Percentiles rank a stretch among this genome's conserved stretches.
These are phyloP conservation scores for Callosobruchus maculatus DNA, from an alignment of 2,888 invertebrate species.

Conservation along the genomic window DNA sequence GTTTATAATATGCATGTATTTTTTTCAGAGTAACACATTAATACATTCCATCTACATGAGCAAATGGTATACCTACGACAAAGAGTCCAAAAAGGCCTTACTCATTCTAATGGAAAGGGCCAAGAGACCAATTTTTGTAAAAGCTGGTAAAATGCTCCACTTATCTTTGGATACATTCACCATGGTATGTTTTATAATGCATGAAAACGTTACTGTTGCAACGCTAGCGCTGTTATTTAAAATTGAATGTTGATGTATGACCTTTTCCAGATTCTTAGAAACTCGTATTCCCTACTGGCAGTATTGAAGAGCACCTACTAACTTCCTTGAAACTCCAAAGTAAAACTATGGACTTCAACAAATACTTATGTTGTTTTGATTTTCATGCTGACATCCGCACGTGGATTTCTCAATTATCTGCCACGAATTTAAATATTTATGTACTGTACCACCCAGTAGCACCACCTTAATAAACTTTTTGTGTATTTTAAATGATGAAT, in stretches of 20 bases:
- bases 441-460: no score
- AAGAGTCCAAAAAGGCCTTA: slow-evolving; percentile 45
- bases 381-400: no score
- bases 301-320: slow-evolving; percentile 15
- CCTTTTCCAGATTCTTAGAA: slow-evolving; percentile 26
- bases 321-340: neutral
- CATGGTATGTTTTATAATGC: slow-evolving; percentile 42
- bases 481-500: no score
- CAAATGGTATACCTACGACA: slow-evolving; percentile 44
- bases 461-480: no score
- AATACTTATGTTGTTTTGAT: no score
- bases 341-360: no score
- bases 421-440: no score
- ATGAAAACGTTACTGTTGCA: no score
- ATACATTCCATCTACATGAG: slow-evolving; percentile 46
- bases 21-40: slow-evolving; percentile 47
- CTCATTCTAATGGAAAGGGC: slow-evolving; percentile 50
- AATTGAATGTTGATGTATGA: neutral
- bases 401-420: no score
- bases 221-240: no score
- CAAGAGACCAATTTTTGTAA: slow-evolving; percentile 50
- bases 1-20: no score
- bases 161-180: slow-evolving; percentile 53
- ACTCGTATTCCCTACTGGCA: slow-evolving; percentile 28
- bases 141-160: slow-evolving; percentile 50